Evolutionary conservation across 2,888 invertebrate genomes (phyloP).

Genomic region (Schizotus pectinicornis): DNA sequence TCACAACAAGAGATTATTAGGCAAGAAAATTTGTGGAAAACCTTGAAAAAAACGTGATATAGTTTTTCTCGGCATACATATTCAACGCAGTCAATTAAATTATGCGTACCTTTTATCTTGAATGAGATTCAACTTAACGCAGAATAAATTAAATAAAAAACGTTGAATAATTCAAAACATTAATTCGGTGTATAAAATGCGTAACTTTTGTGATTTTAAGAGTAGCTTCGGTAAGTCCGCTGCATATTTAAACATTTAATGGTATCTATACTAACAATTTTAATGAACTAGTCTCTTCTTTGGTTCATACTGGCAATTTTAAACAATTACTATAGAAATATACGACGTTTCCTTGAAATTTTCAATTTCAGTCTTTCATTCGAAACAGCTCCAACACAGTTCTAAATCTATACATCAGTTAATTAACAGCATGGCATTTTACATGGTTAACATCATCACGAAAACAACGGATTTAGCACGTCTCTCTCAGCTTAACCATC

Average conservation of each 20-base stretch:
- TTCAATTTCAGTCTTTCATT: slow-evolving; percentile 28
- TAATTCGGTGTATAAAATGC: slow-evolving; percentile 8
- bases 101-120: too few species aligned
- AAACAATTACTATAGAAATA: slow-evolving; percentile 8
- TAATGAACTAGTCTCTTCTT: slow-evolving; percentile 50
- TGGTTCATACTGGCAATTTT: slow-evolving; percentile 49
- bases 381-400: slow-evolving; percentile 19
- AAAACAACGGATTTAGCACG: slow-evolving; percentile 46
- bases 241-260: too few species aligned
- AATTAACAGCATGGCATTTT: slow-evolving; percentile 19
- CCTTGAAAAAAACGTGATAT: too few species aligned
- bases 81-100: too few species aligned
- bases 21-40: too few species aligned
- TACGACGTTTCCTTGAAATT: slow-evolving; percentile 10
- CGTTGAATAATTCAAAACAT: slow-evolving; percentile 5
- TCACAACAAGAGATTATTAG: too few species aligned
- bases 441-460: slow-evolving; percentile 17
- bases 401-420: slow-evolving; percentile 24
- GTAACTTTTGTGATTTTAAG: too few species aligned
- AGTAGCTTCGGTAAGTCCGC: too few species aligned
- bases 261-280: slow-evolving; percentile 23
- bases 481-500: slow-evolving; percentile 62
- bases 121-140: slow-evolving; percentile 1
- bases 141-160: slow-evolving; percentile 6
- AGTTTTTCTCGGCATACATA: too few species aligned